Base-by-base conservation (phyloP, 2,888 invertebrate genomes). In the Lepidocyrtoides sp. region DNA sequence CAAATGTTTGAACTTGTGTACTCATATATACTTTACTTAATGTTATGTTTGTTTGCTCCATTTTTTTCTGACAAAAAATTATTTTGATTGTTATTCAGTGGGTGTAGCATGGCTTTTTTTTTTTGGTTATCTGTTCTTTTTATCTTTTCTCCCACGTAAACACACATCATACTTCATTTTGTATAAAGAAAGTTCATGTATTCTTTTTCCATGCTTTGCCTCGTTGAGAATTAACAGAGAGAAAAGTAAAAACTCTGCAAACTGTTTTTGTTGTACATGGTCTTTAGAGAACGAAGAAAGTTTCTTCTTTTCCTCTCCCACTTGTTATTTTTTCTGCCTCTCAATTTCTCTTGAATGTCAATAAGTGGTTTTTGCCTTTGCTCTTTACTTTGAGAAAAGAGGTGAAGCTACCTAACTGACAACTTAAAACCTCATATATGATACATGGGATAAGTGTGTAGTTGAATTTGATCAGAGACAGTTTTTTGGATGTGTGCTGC, bases 151-250 rank as follows among this genome's bases (percentile, higher is more conserved):
- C 20, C 57, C 20, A 20, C 17, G 23, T 57, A 20, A 14, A 51
- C 14, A n/a, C 14, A 51, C 51, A 14, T 14, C n/a, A n/a, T n/a
- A n/a, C n/a, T n/a, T n/a, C n/a, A n/a, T n/a, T n/a, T n/a, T n/a
- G n/a, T n/a, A 51, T n/a, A 10, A 5, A 51, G 4, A 7, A 17
- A 20, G 20, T 57, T 57, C 20, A 57, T 57, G 2, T 57, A 7
- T 57, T 57, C 20, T 4, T 57, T 14, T 63, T 63, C 14, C 14
- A 4, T 63, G 63, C n/a, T 29, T 1, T 63, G 69, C 7, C 23
- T 72, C 57, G 60, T 57, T 86, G 44, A 60, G 75, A 86, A 86
- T 86, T 86, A 86, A 57, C 75, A 23, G 41, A 36, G 36, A 54
- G 26, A 54, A 72, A 72, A 54, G 41, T 29, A 72, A 23, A 26